Evolutionary conservation across 2,113 vertebrate genomes (phyloP).

Genomic region (Xenopus borealis): DNA sequence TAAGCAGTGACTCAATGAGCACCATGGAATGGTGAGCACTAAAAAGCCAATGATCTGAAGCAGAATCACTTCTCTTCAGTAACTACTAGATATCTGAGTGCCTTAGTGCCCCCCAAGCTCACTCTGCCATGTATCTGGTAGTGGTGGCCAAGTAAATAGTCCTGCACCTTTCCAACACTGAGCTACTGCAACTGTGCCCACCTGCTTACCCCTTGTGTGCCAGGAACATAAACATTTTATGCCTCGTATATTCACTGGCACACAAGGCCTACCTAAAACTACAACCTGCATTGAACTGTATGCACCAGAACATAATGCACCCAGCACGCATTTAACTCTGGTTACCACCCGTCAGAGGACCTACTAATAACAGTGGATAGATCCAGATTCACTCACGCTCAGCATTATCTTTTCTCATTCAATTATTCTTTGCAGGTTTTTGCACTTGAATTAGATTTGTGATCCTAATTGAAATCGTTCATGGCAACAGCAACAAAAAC

Average conservation of each 20-base stretch:
- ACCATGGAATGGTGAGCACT: constrained; percentile 6
- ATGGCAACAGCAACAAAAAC: background rate
- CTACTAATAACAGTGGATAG: no score
- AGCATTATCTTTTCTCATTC: background rate
- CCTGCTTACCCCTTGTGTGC: background rate
- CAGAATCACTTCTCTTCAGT: background rate
- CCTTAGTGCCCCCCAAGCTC: constrained; percentile 36
- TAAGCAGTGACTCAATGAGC: background rate
- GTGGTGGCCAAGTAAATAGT: constrained; percentile 15
- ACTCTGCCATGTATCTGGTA: constrained; percentile 39
- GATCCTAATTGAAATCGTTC: constrained; percentile 5
- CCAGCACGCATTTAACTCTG: background rate
- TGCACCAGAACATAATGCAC: background rate
- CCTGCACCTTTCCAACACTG: background rate
- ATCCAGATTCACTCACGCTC: background rate
- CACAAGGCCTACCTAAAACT: background rate
- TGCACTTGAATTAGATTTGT: constrained; percentile 20
- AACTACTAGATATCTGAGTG: constrained; percentile 42
- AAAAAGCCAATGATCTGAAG: constrained; percentile 28
- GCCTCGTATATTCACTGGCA: background rate
- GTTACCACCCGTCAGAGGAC: background rate
- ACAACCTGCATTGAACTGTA: background rate
- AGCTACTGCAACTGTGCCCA: constrained; percentile 1
- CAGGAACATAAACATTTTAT: background rate
- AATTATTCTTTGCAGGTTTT: constrained; percentile 11